phyloP scores from a whole-genome alignment of 2,797 vertebrate species.

The Phaenicophaeus curvirostris region DNA sequence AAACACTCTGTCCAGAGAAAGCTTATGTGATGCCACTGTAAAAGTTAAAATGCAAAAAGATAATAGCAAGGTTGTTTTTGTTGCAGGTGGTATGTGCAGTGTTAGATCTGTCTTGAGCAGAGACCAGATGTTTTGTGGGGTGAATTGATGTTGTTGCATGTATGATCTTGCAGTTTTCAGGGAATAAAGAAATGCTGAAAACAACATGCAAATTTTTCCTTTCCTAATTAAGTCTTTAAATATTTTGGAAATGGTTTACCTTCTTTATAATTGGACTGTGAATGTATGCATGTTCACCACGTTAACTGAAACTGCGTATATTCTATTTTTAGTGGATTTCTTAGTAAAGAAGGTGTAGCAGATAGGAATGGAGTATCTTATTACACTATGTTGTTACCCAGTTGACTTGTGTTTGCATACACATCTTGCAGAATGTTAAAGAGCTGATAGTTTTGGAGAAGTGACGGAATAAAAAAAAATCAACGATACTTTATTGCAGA shows the following conservation, averaged over 20 bases:
- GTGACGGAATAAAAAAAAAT: neutral
- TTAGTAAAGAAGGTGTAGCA: constrained; percentile 10
- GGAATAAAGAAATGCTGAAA: neutral
- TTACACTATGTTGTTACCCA: neutral
- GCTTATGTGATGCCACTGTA: neutral
- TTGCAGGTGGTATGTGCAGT: neutral
- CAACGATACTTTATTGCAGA: constrained; percentile 5
- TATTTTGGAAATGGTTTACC: neutral
- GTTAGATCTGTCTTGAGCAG: neutral
- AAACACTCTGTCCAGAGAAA: neutral
- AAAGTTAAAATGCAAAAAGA: neutral
- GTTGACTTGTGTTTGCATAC: constrained; percentile 15
- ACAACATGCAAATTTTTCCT: neutral
- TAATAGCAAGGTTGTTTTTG: neutral
- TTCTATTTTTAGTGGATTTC: constrained; percentile 45
- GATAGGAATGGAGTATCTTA: neutral
- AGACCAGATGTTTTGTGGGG: neutral
- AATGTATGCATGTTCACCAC: neutral
- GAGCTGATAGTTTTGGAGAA: constrained; percentile 15
- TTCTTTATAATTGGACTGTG: neutral
- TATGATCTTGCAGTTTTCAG: neutral
- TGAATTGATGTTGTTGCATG: neutral
- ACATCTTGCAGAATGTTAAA: neutral
- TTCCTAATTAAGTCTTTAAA: neutral
- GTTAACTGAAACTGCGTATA: neutral